Evolutionary conservation across 2,888 invertebrate genomes (phyloP), one percentile per base, ranked within the genome.

Genomic region (Nudaria mundana): DNA sequence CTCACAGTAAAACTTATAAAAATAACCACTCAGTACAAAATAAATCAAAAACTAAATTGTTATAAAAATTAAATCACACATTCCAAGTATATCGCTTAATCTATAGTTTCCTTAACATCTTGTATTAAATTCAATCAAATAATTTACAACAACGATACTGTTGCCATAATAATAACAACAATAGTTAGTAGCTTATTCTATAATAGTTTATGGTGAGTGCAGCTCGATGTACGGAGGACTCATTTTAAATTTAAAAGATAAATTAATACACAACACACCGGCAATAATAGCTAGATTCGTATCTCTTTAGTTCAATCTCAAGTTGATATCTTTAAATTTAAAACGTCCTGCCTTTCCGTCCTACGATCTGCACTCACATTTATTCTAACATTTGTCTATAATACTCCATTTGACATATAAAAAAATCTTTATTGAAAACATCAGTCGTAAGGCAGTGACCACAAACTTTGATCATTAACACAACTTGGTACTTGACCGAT

Each of bases 361-460:
- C n/a, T n/a, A n/a, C n/a, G n/a, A n/a, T n/a, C n/a, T n/a, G n/a
- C n/a, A n/a, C n/a, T n/a, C n/a, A n/a, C n/a, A n/a, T n/a, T n/a
- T 70, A 77, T 50, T 71, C 75, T 74, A 76, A 73, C 64, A 66
- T 68, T 66, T 67, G 66, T 75, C 68, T 71, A 74, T 76, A 79
- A 80, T 81, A 82, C 71, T 79, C 64, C 64, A 58, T 73, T 71
- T 63, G 77, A 75, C 69, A 63, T 56, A 80, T 75, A 80, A 81
- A 76, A 73, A 73, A 64, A 69, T 70, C 58, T 77, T 74, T 56
- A 78, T 77, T 77, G 71, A 79, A 81, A 85, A 85, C 75, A 81
- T 85, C 83, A 83, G 84, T 87, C 85, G n/a, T 76, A 83, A 83
- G 85, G 86, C 86, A 87, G 87, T 86, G 85, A 80, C 73, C 81